Evolutionary conservation across 2,888 invertebrate species (phyloP), one percentile per base, ranked within the genome.

Genomic region (Mayetiola destructor): DNA sequence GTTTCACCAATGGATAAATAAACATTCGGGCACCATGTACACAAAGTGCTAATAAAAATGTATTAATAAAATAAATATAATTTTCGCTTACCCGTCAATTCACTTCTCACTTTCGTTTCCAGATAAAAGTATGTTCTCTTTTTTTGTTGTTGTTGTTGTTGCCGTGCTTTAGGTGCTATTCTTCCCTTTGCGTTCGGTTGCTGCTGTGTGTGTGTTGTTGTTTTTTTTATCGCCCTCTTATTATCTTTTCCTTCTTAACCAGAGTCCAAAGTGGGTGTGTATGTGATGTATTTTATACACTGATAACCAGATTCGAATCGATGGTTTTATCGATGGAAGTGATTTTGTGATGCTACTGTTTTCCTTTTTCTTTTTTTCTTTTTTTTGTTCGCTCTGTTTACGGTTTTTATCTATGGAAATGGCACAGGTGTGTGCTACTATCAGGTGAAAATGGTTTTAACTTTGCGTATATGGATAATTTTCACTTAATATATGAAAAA

Each of bases 31-130:
- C 20, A 40, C 12, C 23, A 40, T 21, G n/a, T n/a, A n/a, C n/a
- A n/a, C 40, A 40, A 40, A 21, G 14, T 21, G 48, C n/a, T 48
- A 5, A 48, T 48, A 48, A 27, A 48, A 48, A 48, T 48, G n/a
- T n/a, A 48, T 48, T 48, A 48, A 48, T 48, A 48, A 48, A 48
- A 48, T 48, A 48, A 48, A 23, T n/a, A 27, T 48, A 27, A 48
- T 48, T 48, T 40, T 23, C n/a, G 48, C 48, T 48, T 48, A 48
- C 48, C 48, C 48, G 48, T 27, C 27, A 27, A 23, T 48, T 48
- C 12, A 6, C n/a, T n/a, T n/a, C n/a, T n/a, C n/a, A n/a, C n/a
- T n/a, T n/a, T n/a, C n/a, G n/a, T n/a, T n/a, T n/a, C n/a, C n/a
- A n/a, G n/a, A n/a, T n/a, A n/a, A n/a, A n/a, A n/a, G n/a, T n/a